Evolutionary conservation across 2,888 invertebrate species (phyloP).

Genomic region (Chouioia cunea): DNA sequence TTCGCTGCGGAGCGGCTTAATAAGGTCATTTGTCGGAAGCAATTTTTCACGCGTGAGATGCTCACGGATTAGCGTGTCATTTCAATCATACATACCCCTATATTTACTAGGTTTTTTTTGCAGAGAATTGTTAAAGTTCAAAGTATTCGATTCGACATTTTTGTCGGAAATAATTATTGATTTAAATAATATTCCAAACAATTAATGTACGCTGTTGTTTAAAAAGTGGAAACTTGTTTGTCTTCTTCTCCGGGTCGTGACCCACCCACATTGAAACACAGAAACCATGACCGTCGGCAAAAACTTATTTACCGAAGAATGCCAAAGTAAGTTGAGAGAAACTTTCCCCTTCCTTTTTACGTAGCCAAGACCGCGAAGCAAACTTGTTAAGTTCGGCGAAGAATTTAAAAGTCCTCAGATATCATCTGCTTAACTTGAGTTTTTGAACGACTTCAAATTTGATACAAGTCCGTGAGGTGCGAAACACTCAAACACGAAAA

Average conservation of each 20-base stretch:
- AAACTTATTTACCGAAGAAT: slow-evolving; percentile 44
- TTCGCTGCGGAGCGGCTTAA: slow-evolving; percentile 51
- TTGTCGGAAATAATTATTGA: no score
- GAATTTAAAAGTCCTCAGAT: slow-evolving; percentile 33
- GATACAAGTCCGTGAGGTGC: slow-evolving; percentile 6
- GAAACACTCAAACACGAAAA: slow-evolving; percentile 4
- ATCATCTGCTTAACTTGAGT: slow-evolving; percentile 28
- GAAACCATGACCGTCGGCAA: slow-evolving; percentile 22
- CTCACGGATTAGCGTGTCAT: not conserved
- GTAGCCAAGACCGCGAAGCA: slow-evolving; percentile 16
- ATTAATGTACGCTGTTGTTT: no score
- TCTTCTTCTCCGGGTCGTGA: slow-evolving; percentile 26
- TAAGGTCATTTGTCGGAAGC: slow-evolving; percentile 44
- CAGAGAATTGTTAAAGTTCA: no score
- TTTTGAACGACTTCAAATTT: slow-evolving; percentile 26
- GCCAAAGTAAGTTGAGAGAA: slow-evolving; percentile 41
- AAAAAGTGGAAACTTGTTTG: not conserved
- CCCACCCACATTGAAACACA: slow-evolving; percentile 13
- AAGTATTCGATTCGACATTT: no score
- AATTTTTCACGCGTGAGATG: slow-evolving; percentile 12
- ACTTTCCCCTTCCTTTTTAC: slow-evolving; percentile 28
- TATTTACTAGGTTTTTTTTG: no score
- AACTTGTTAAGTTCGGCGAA: slow-evolving; percentile 38
- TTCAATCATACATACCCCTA: no score
- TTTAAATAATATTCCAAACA: no score